Evolutionary conservation across 2,113 vertebrate genomes (phyloP), one percentile per base, ranked within the genome.

Genomic region (Muntiacus reevesi): DNA sequence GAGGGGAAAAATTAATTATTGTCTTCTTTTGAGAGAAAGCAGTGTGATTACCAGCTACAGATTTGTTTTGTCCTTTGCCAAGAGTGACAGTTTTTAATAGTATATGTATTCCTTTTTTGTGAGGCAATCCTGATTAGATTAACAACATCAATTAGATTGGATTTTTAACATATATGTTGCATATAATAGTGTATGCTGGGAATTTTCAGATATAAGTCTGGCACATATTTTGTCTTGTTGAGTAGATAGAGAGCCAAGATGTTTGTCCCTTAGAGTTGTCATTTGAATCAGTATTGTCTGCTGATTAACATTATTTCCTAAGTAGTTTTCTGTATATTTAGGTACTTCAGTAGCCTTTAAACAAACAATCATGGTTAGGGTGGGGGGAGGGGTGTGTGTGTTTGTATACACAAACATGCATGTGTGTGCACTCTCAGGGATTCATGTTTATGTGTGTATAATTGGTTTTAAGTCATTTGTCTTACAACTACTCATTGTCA

Each of bases 181-280:
- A 64, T 86, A 7, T 57, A 54, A 47, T 83, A 71, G 62, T 47
- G 2, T 86, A 27, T 40, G 59, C 10, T 92, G 1, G 92, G 83
- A 55, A 79, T 50, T 96, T 95, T 87, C 47, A 84, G 64, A 36
- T 55, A 7, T 30, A 87, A 45, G 28, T 81, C 14, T 55, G 28
- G 23, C 17, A 96, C 17, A 83, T 94, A 78, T 54, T 95, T 94
- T 93, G 57, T 94, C 17, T 76, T 90, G 82, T 33, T 95, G 27
- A 85, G 8, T 97, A 83, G 81, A 62, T 27, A 55, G 40, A 95
- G 50, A 21, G 17, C 94, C 43, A 91, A 17, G 19, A 19, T 87
- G 79, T 86, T 92, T 54, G 57, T 96, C 17, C 92, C 10, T 81
- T 78, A 59, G 5, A 82, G 0, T 89, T 96, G 47, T 52, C 59